These are phyloP conservation scores for Rhinogobius similis DNA, from an alignment of 2,113 vertebrate species.

Conservation along the genomic window DNA sequence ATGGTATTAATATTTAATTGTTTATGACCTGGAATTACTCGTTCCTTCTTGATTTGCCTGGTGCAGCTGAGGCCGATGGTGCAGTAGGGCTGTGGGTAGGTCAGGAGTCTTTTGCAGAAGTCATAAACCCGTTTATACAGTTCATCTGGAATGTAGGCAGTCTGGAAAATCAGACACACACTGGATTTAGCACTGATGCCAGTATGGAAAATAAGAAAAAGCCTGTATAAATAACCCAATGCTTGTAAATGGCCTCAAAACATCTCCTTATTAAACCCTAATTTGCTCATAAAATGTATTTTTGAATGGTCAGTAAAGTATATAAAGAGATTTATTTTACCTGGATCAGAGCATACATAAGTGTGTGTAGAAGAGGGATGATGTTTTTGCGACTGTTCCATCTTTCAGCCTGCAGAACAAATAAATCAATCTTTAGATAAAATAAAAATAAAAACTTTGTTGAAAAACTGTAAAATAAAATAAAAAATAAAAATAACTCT, in stretches of 20 bases:
- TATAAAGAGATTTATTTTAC: conserved; percentile 36
- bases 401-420: conserved; percentile 81
- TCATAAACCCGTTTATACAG: conserved; percentile 85
- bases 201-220: not conserved
- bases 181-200: not conserved
- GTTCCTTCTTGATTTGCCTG: conserved; percentile 81
- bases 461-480: too few relatives aligned
- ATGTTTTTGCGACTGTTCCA: conserved; percentile 80
- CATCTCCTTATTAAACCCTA: not conserved
- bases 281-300: too few relatives aligned
- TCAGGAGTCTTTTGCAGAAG: conserved; percentile 87
- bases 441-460: not conserved
- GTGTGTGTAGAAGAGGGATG: conserved; percentile 89
- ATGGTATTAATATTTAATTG: not conserved
- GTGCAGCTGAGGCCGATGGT: conserved; percentile 85
- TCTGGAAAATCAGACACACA: conserved; percentile 70
- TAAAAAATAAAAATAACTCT: too few relatives aligned
- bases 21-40: conserved; percentile 78
- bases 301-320: too few relatives aligned
- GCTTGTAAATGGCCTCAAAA: not conserved
- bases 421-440: not conserved
- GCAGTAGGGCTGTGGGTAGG: conserved; percentile 89
- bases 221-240: not conserved
- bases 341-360: conserved; percentile 91
- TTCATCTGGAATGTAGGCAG: conserved; percentile 84